These are phyloP conservation scores for Calyptommatus sinebrachiatus DNA, from an alignment of 2,113 vertebrate species.

Conservation along the genomic window DNA sequence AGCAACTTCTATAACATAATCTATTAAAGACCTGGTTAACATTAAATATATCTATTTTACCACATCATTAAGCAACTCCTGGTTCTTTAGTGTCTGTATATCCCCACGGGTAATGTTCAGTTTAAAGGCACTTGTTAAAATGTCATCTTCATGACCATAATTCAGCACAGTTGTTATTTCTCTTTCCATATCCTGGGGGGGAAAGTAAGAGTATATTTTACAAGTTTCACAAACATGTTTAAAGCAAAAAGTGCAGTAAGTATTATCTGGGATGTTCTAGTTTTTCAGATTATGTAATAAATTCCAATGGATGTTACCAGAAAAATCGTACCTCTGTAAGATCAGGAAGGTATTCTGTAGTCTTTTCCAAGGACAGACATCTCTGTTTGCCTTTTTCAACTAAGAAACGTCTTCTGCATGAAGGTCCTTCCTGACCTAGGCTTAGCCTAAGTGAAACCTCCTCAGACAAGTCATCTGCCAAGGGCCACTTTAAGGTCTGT, in stretches of 20 bases:
- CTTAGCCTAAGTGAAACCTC: conserved; percentile 83
- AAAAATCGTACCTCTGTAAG: conserved; percentile 48
- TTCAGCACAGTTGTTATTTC: conserved; percentile 77
- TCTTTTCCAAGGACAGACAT: conserved; percentile 56
- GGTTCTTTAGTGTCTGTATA: conserved; percentile 80
- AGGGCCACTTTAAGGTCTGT: conserved; percentile 60
- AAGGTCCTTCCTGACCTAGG: conserved; percentile 68
- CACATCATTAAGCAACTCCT: conserved; percentile 89
- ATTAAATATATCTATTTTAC: conserved; percentile 57
- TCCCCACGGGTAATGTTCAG: conserved; percentile 85
- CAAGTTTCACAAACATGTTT: not conserved
- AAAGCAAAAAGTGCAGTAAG: too few relatives aligned
- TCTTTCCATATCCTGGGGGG: conserved; percentile 81
- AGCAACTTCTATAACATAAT: conserved; percentile 1
- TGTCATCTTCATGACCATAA: conserved; percentile 72
- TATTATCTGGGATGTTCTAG: not conserved
- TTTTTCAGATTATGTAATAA: not conserved
- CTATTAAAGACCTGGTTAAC: not conserved
- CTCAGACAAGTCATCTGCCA: conserved; percentile 80
- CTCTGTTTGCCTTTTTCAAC: conserved; percentile 55
- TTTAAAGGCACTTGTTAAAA: conserved; percentile 88
- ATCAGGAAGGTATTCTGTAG: conserved; percentile 73
- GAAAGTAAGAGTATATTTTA: conserved; percentile 5
- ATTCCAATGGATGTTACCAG: not conserved
- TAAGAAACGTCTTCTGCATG: conserved; percentile 43